phyloP scores from a whole-genome alignment of 1,140 invertebrate species.

The Polyergus mexicanus region DNA sequence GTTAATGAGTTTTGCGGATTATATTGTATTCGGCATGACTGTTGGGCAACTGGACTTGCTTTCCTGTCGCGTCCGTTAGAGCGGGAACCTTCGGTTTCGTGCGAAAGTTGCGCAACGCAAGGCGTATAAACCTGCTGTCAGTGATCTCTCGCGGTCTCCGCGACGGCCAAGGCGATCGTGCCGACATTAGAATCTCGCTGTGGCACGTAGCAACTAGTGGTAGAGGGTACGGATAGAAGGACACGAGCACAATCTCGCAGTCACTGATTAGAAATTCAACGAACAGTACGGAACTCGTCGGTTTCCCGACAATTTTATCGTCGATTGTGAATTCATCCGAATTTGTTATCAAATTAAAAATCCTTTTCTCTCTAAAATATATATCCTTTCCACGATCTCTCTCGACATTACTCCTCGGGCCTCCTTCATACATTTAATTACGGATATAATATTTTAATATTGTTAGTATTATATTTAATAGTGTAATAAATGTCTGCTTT shows the following conservation, averaged over 20 bases:
- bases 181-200: constrained; percentile 59
- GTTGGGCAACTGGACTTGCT: constrained; percentile 39
- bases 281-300: constrained; percentile 5
- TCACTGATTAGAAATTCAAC: constrained; percentile 67
- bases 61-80: constrained; percentile 53
- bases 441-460: not conserved
- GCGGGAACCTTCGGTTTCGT: constrained; percentile 67
- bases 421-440: not conserved
- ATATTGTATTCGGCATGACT: constrained; percentile 11
- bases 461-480: not conserved
- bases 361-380: not conserved
- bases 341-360: not conserved
- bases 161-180: constrained; percentile 70
- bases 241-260: constrained; percentile 5
- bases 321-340: not conserved
- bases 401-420: too few relatives aligned
- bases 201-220: not conserved
- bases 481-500: not conserved
- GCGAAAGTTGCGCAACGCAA: constrained; percentile 66
- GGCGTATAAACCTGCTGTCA: constrained; percentile 31
- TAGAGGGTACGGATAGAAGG: constrained; percentile 60
- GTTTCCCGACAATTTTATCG: constrained; percentile 33
- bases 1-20: constrained; percentile 34
- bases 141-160: constrained; percentile 45
- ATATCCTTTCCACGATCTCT: not conserved